Conservation (phyloP, 2,888 invertebrate genomes). For the Coremacera marginata region DNA sequence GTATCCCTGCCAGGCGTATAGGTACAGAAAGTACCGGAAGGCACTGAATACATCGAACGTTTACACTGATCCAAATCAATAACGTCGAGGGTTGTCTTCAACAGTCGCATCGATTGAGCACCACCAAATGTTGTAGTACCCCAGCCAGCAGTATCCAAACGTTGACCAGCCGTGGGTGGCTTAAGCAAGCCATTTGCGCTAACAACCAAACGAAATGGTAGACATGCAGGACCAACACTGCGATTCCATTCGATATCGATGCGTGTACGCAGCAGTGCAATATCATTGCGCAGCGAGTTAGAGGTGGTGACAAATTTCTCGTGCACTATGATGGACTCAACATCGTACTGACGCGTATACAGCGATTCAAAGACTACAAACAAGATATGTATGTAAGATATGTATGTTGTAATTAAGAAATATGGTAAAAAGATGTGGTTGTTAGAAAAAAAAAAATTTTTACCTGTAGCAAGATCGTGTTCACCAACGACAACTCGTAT, state of each 20-base stretch:
- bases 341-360: slow-evolving; percentile 69
- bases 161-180: slow-evolving; percentile 67
- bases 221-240: slow-evolving; percentile 74
- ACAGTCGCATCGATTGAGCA: slow-evolving; percentile 69
- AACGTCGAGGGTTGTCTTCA: slow-evolving; percentile 71
- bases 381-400: too few relatives aligned
- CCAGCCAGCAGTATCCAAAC: slow-evolving; percentile 71
- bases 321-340: slow-evolving; percentile 69
- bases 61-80: slow-evolving; percentile 68
- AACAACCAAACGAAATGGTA: slow-evolving; percentile 68
- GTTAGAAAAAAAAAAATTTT: too few relatives aligned
- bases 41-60: slow-evolving; percentile 46
- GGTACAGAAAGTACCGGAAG: slow-evolving; percentile 70
- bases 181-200: slow-evolving; percentile 35
- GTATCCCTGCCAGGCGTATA: slow-evolving; percentile 70
- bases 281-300: slow-evolving; percentile 70
- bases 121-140: slow-evolving; percentile 73
- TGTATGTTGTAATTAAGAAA: slow-evolving; percentile 15
- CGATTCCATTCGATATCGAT: slow-evolving; percentile 69
- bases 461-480: slow-evolving; percentile 70
- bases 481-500: slow-evolving; percentile 72
- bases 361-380: slow-evolving; percentile 58
- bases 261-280: slow-evolving; percentile 71
- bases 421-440: too few relatives aligned
- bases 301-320: slow-evolving; percentile 58